A percentile compares a stretch with the other conserved stretches of the same genome.
Conservation (phyloP, 2,888 invertebrate species). For the Drosophila limbata region DNA sequence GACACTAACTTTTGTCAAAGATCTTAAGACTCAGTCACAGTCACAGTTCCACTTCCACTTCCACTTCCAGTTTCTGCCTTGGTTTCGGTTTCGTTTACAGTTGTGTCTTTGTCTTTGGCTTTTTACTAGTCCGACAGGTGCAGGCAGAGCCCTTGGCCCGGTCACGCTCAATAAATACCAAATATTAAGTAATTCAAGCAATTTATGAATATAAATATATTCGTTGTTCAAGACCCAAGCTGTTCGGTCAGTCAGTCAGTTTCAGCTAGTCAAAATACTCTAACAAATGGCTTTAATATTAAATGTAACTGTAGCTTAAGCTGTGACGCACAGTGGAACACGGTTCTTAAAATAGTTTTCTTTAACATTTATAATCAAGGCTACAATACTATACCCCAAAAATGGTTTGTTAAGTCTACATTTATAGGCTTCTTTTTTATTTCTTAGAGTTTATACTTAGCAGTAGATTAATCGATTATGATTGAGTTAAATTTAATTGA, state of each 20-base stretch:
- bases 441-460: no score
- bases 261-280: slow-evolving; percentile 9
- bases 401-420: not conserved
- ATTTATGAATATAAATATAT: slow-evolving; percentile 49
- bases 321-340: not conserved
- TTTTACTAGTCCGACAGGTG: slow-evolving; percentile 54
- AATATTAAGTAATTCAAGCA: slow-evolving; percentile 67
- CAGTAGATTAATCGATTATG: no score
- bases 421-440: no score
- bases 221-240: slow-evolving; percentile 27
- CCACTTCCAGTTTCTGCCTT: slow-evolving; percentile 14
- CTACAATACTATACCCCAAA: not conserved
- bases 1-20: slow-evolving; percentile 57
- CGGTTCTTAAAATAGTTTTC: not conserved
- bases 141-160: slow-evolving; percentile 35
- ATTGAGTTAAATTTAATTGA: no score
- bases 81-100: slow-evolving; percentile 20
- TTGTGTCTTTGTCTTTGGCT: slow-evolving; percentile 6
- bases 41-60: slow-evolving; percentile 9
- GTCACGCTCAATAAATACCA: slow-evolving; percentile 73
- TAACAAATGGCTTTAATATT: slow-evolving; percentile 1
- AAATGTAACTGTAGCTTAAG: not conserved
- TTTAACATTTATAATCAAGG: not conserved
- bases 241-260: not conserved
- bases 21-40: slow-evolving; percentile 25